These are phyloP conservation scores for Bostrychus sinensis DNA, from an alignment of 2,113 vertebrate genomes.

Conservation along the genomic window DNA sequence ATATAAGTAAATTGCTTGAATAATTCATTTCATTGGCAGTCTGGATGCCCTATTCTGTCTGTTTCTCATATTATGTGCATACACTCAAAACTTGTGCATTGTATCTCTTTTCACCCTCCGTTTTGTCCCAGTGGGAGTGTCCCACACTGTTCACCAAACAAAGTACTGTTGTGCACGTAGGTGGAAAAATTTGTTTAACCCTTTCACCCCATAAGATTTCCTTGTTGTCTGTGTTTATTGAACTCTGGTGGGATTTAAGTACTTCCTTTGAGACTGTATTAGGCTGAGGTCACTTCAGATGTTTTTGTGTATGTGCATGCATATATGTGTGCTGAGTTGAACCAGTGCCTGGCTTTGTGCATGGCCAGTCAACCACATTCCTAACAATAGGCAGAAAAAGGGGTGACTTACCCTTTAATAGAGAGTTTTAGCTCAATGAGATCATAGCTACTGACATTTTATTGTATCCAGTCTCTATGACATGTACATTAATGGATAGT, in stretches of 20 bases:
- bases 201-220: constrained; percentile 52
- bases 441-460: constrained; percentile 42
- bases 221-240: constrained; percentile 61
- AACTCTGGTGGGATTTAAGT: constrained; percentile 63
- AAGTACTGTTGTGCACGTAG: constrained; percentile 51
- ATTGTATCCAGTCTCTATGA: constrained; percentile 5
- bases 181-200: constrained; percentile 65
- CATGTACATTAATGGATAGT: neutral
- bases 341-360: constrained; percentile 66
- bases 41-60: constrained; percentile 11
- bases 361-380: constrained; percentile 50
- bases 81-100: constrained; percentile 32
- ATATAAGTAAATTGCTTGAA: neutral
- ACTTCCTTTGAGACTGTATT: constrained; percentile 53
- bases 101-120: constrained; percentile 42
- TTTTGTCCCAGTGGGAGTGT: constrained; percentile 54
- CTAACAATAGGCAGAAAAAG: constrained; percentile 43
- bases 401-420: constrained; percentile 46
- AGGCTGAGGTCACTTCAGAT: constrained; percentile 42
- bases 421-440: constrained; percentile 43
- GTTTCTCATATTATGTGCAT: constrained; percentile 28
- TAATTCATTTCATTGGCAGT: constrained; percentile 19
- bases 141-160: constrained; percentile 59
- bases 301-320: constrained; percentile 53
- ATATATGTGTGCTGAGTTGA: constrained; percentile 36